These are phyloP conservation scores for Gymnogyps californianus DNA, from an alignment of 2,113 vertebrate species.

Conservation along the genomic window DNA sequence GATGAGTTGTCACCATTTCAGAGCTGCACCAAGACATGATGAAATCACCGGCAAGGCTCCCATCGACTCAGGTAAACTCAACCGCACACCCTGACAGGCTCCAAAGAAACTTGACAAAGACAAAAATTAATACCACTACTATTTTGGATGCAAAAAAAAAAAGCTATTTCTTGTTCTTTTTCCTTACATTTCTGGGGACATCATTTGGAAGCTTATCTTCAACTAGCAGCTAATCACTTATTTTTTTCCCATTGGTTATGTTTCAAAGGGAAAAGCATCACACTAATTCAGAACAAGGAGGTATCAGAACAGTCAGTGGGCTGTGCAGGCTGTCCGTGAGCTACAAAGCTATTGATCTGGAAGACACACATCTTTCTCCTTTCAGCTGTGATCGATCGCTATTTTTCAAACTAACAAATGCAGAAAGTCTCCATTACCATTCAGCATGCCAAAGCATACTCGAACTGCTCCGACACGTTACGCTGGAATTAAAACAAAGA, in stretches of 20 bases:
- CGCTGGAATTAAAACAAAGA: slow-evolving; percentile 40
- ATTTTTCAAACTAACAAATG: background rate
- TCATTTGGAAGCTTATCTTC: background rate
- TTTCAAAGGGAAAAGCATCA: background rate
- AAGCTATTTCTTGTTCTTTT: background rate
- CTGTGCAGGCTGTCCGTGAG: background rate
- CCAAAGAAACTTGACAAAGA: background rate
- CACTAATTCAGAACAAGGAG: background rate
- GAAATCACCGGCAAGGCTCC: background rate
- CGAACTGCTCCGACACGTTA: background rate
- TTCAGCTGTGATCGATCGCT: background rate
- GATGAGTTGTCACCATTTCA: background rate
- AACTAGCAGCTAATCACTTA: background rate
- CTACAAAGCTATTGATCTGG: background rate
- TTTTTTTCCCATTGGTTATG: background rate
- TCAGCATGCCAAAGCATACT: slow-evolving; percentile 28
- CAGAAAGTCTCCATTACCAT: background rate
- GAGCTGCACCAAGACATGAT: background rate
- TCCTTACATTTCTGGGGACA: background rate
- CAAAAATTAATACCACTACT: background rate
- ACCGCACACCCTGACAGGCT: background rate
- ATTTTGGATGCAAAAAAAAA: background rate
- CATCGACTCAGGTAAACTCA: background rate
- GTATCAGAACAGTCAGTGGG: background rate
- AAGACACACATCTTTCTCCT: background rate